Percentiles rank a stretch among this genome's conserved stretches.
Conservation (phyloP, 2,888 invertebrate genomes). For the Nemoura dubitans region DNA sequence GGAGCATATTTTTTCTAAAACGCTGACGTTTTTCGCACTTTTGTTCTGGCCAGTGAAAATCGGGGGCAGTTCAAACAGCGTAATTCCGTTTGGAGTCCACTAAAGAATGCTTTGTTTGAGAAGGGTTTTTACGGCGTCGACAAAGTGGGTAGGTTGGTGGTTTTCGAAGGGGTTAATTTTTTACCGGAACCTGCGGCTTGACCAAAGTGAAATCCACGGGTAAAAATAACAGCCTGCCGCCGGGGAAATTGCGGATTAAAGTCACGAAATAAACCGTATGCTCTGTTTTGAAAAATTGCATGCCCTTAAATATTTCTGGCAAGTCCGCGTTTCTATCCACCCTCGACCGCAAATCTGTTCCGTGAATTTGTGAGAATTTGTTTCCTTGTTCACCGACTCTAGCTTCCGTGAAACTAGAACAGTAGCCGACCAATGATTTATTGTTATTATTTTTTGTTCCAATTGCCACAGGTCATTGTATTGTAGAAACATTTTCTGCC, state of each 20-base stretch:
- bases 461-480: not conserved
- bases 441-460: not conserved
- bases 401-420: not conserved
- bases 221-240: slow-evolving; percentile 32
- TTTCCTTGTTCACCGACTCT: not conserved
- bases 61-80: slow-evolving; percentile 20
- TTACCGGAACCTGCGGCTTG: slow-evolving; percentile 34
- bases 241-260: slow-evolving; percentile 34
- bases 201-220: slow-evolving; percentile 31
- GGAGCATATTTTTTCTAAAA: not conserved
- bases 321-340: not conserved
- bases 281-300: slow-evolving; percentile 19
- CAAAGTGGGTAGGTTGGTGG: slow-evolving; percentile 36
- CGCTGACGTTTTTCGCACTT: slow-evolving; percentile 17
- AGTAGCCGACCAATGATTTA: not conserved
- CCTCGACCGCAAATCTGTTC: not conserved
- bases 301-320: not conserved
- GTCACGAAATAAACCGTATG: slow-evolving; percentile 34
- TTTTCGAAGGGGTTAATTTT: slow-evolving; percentile 36
- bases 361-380: not conserved
- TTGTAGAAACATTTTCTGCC: not conserved
- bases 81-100: slow-evolving; percentile 31
- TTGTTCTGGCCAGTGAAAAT: not conserved
- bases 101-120: slow-evolving; percentile 48
- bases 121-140: slow-evolving; percentile 41